phyloP scores from a whole-genome alignment of 2,888 invertebrate species.

The Amiota minor region DNA sequence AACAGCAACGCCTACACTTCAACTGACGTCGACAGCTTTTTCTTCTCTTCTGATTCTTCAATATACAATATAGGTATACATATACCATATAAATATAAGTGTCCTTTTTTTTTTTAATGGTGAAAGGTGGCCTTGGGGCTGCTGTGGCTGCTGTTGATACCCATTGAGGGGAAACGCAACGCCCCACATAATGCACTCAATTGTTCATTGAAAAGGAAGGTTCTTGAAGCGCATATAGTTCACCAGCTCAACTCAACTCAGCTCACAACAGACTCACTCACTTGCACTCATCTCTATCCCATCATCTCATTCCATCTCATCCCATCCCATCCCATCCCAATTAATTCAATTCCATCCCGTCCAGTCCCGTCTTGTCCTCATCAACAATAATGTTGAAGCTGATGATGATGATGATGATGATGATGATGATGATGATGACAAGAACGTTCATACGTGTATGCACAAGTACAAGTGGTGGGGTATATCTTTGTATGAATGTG shows the following conservation, averaged over 20 bases:
- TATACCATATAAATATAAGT: too few relatives aligned
- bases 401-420: not conserved
- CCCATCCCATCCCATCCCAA: too few relatives aligned
- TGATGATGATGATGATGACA: not conserved
- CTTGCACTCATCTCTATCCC: too few relatives aligned
- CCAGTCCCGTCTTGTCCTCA: too few relatives aligned
- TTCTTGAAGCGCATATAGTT: conserved; percentile 28
- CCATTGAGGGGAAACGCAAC: conserved; percentile 19
- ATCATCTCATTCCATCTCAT: too few relatives aligned
- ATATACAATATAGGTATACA: too few relatives aligned
- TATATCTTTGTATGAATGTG: conserved; percentile 4
- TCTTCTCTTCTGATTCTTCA: too few relatives aligned
- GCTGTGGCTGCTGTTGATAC: not conserved
- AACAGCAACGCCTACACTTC: too few relatives aligned
- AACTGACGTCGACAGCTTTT: too few relatives aligned
- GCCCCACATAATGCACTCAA: conserved; percentile 25
- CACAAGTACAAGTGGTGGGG: not conserved
- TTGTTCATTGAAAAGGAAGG: conserved; percentile 2
- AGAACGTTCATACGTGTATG: not conserved
- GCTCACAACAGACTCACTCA: not conserved
- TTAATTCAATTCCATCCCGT: too few relatives aligned
- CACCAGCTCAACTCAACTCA: conserved; percentile 20
- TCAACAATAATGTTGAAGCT: not conserved
- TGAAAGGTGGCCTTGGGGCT: conserved; percentile 27
- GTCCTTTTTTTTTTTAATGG: conserved; percentile 4